These are phyloP conservation scores for Pipistrellus pygmaeus DNA, from an alignment of 2,797 vertebrate genomes.

Conservation along the genomic window DNA sequence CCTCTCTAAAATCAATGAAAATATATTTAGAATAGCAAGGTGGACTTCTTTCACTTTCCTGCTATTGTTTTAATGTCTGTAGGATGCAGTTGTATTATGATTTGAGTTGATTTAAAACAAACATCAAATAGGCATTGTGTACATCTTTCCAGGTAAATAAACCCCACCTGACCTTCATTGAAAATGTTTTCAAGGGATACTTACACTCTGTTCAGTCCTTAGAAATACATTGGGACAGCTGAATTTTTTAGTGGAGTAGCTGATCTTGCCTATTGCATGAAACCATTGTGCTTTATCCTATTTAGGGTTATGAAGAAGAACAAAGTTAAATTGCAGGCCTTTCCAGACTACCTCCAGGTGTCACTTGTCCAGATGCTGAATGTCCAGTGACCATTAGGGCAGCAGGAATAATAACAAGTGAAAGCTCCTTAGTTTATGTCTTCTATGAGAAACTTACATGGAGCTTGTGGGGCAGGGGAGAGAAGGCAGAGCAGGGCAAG, in stretches of 20 bases:
- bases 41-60: background rate
- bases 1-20: too few species aligned
- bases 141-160: background rate
- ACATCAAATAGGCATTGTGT: background rate
- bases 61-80: background rate
- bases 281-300: background rate
- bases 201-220: background rate
- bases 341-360: constrained; percentile 7
- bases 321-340: background rate
- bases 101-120: background rate
- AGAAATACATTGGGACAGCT: background rate
- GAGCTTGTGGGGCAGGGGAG: background rate
- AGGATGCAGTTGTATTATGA: background rate
- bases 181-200: constrained; percentile 34
- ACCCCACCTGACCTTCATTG: background rate
- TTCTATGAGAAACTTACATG: background rate
- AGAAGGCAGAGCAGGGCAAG: background rate
- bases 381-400: background rate
- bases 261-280: constrained; percentile 1
- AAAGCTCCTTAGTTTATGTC: constrained; percentile 56
- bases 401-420: constrained; percentile 58
- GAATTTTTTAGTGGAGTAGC: constrained; percentile 17
- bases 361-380: constrained; percentile 7
- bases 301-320: background rate
- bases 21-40: background rate